Evolutionary conservation across 1,140 invertebrate species (phyloP).

Genomic region (Dinoponera quadriceps): DNA sequence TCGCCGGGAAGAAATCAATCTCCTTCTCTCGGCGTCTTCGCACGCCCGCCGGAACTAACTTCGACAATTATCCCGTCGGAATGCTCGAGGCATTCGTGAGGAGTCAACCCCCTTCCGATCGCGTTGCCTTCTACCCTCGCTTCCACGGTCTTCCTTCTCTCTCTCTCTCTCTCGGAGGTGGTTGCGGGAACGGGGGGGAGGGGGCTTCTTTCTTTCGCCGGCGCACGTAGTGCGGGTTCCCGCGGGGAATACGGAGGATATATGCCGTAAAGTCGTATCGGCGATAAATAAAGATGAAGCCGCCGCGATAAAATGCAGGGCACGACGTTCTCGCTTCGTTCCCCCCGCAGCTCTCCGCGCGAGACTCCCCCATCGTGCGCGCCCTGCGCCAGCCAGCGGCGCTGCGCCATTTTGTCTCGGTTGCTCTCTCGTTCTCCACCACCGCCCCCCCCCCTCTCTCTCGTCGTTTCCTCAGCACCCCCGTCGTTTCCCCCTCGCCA

Average conservation of each 20-base stretch:
- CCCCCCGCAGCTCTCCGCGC: constrained; percentile 5
- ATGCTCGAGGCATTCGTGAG: constrained; percentile 52
- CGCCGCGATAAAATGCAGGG: constrained; percentile 70
- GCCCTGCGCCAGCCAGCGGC: background rate
- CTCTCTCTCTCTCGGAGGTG: constrained; percentile 4
- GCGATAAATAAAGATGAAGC: constrained; percentile 74
- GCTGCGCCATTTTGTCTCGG: constrained; percentile 53
- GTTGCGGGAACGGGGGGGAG: background rate
- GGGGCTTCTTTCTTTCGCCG: background rate
- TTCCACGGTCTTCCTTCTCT: background rate
- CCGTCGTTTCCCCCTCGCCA: background rate
- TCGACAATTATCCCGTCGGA: constrained; percentile 52
- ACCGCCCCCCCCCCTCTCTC: constrained; percentile 13
- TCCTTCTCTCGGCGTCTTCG: background rate
- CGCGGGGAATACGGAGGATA: constrained; percentile 64
- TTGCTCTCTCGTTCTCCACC: constrained; percentile 6
- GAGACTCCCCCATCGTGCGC: constrained; percentile 10
- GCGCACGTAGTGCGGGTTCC: constrained; percentile 30
- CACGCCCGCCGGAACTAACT: constrained; percentile 10
- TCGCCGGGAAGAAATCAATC: constrained; percentile 48
- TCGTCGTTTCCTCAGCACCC: background rate
- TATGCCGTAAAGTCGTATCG: constrained; percentile 72
- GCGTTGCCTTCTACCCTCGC: background rate
- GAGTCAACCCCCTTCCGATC: background rate
- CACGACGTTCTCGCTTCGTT: constrained; percentile 58